Base-by-base conservation (phyloP, 2,113 vertebrate species). In the Pedionomus torquatus region DNA sequence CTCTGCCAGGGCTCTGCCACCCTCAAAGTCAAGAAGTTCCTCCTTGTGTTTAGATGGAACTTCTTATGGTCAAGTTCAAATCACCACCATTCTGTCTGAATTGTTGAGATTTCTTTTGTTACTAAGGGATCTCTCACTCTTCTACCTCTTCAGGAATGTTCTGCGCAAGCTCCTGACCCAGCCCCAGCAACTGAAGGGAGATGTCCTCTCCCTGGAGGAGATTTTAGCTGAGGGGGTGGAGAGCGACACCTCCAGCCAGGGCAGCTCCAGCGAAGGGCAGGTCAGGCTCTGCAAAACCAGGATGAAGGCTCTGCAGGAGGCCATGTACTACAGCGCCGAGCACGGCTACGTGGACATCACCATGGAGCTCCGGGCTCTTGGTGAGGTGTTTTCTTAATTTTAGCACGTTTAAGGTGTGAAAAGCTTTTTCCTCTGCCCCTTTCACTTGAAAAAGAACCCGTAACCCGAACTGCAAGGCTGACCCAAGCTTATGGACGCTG, bases 271-370 rank as follows among this genome's bases (percentile, higher is more conserved):
- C 1, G 96, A 99, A 94, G 96, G 98, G 25, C 97, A 98, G 3
- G 97, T 99, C 19, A 97, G 97, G 82, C 98, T 99, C 5, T 99
- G 99, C 95, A 99, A 98, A 84, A 99, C 99, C 4, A 96, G 99
- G 72, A 99, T 98, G 93, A 99, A 99, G 97, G 99, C 99, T 19
- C 97, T 99, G 96, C 99, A 99, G 94, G 99, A 99, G 93, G 99
- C 99, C 83, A 99, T 99, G 97, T 99, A 99, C 95, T 99, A 99
- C 98, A 99, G 99, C 2, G 99, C 99, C 0, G 99, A 99, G 96
- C 99, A 99, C 0, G 99, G 99, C 85, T 99, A 99, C 17, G 98
- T 99, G 72, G 99, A 99, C 65, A 99, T 99, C 98, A 99, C 99
- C 97, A 98, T 99, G 99, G 99, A 99, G 98, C 99, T 99, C 49